These are phyloP conservation scores for Drosophila siamana DNA, from an alignment of 2,888 invertebrate genomes.

Conservation along the genomic window DNA sequence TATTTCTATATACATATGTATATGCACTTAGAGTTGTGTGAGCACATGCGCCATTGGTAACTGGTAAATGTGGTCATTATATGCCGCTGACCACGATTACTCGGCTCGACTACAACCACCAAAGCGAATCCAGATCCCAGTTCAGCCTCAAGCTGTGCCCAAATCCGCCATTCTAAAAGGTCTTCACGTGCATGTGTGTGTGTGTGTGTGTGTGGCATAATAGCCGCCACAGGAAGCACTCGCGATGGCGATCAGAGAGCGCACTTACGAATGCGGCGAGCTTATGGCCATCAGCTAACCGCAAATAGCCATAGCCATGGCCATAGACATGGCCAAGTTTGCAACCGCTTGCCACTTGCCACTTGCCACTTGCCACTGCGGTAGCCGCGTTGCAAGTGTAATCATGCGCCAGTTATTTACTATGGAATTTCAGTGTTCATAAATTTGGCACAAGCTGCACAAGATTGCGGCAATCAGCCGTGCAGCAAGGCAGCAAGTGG, in stretches of 20 bases:
- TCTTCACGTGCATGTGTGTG: not conserved
- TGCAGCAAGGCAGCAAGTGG: not conserved
- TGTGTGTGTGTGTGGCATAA: constrained; percentile 35
- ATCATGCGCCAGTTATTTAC: constrained; percentile 82
- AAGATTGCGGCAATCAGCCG: constrained; percentile 47
- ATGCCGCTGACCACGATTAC: constrained; percentile 61
- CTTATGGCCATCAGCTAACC: constrained; percentile 64
- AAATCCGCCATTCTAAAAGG: constrained; percentile 53
- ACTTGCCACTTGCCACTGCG: constrained; percentile 62
- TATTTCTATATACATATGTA: not conserved
- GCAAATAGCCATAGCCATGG: constrained; percentile 34
- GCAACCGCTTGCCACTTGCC: constrained; percentile 44
- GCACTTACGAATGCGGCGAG: constrained; percentile 72
- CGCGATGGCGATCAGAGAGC: constrained; percentile 76
- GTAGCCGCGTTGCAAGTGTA: constrained; percentile 62
- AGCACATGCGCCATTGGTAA: constrained; percentile 66
- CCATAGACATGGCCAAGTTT: constrained; percentile 25
- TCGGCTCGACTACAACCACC: constrained; percentile 29
- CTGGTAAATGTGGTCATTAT: constrained; percentile 74
- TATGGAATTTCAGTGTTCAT: constrained; percentile 76
- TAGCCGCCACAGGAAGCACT: constrained; percentile 73
- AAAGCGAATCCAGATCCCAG: constrained; percentile 42
- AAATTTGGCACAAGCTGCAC: constrained; percentile 50
- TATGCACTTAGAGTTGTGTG: constrained; percentile 11
- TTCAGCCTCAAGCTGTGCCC: constrained; percentile 40